Evolutionary conservation across 2,797 vertebrate genomes (phyloP).

Genomic region (Lindbergichthys nudifrons): DNA sequence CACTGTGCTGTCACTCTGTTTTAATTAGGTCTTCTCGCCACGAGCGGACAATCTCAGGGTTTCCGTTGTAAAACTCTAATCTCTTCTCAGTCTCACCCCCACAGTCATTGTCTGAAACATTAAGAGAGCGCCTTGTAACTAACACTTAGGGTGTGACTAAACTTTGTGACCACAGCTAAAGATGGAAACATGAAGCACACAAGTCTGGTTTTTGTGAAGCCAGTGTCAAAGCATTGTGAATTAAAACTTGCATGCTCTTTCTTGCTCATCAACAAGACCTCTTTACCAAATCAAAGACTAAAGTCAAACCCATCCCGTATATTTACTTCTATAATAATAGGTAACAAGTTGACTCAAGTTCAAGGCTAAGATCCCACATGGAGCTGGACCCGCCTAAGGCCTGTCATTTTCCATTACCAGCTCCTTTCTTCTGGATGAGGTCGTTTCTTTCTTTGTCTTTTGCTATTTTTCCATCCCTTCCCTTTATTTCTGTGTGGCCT

Average conservation of each 20-base stretch:
- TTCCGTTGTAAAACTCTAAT: constrained; percentile 42
- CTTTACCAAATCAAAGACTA: constrained; percentile 4
- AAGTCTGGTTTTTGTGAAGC: constrained; percentile 8
- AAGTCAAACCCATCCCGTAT: background rate
- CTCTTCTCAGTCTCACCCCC: constrained; percentile 19
- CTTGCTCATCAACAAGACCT: constrained; percentile 1
- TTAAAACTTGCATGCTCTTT: constrained; percentile 4
- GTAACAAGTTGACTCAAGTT: background rate
- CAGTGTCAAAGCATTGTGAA: constrained; percentile 7
- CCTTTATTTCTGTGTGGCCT: constrained; percentile 47
- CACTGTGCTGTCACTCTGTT: constrained; percentile 42
- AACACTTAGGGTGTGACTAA: constrained; percentile 43
- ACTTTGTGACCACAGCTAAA: constrained; percentile 49
- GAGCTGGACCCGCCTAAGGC: constrained; percentile 8
- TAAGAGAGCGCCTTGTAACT: constrained; percentile 18
- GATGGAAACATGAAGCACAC: constrained; percentile 27
- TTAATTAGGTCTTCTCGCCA: constrained; percentile 58
- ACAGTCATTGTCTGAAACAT: constrained; percentile 52
- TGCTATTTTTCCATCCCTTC: constrained; percentile 31
- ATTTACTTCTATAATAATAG: constrained; percentile 18
- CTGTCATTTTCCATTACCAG: background rate
- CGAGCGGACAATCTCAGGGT: constrained; percentile 30
- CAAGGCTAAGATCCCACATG: background rate
- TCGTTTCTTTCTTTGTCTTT: constrained; percentile 37
- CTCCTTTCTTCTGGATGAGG: constrained; percentile 30